A percentile compares a stretch with the other conserved stretches of the same genome.
phyloP scores from a whole-genome alignment of 2,888 invertebrate species.

The Sinopyrophorus schimmeli region DNA sequence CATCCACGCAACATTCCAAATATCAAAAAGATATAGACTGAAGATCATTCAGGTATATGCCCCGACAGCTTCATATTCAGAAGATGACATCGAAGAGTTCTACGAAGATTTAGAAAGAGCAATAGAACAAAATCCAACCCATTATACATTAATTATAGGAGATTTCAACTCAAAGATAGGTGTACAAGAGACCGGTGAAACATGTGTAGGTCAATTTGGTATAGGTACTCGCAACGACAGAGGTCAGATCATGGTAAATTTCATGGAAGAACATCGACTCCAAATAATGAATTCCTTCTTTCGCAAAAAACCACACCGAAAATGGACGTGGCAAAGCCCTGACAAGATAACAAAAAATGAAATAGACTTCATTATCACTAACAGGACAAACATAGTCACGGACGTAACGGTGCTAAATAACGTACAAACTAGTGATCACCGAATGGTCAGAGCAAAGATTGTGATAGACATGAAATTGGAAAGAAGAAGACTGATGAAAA shows the following conservation, averaged over 20 bases:
- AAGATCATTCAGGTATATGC: slow-evolving; percentile 5
- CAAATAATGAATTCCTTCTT: slow-evolving; percentile 36
- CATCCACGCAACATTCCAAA: not conserved
- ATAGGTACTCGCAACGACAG: slow-evolving; percentile 35
- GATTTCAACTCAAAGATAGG: slow-evolving; percentile 6
- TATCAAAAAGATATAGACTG: not conserved
- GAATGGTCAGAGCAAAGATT: not conserved
- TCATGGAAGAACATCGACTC: slow-evolving; percentile 34
- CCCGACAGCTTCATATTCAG: not conserved
- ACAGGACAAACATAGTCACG: slow-evolving; percentile 6
- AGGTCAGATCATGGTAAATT: slow-evolving; percentile 36
- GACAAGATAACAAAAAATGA: slow-evolving; percentile 34
- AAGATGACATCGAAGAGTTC: slow-evolving; percentile 5
- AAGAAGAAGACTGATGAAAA: not conserved
- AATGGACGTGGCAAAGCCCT: slow-evolving; percentile 37
- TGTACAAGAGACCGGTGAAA: not conserved
- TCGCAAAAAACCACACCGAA: slow-evolving; percentile 29
- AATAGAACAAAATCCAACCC: not conserved
- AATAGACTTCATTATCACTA: slow-evolving; percentile 37
- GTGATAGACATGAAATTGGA: not conserved
- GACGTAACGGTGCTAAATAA: slow-evolving; percentile 6
- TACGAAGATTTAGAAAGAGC: slow-evolving; percentile 6
- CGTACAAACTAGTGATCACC: not conserved
- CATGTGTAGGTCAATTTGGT: slow-evolving; percentile 16
- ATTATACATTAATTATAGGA: not conserved